Evolutionary conservation across 2,797 vertebrate genomes (phyloP), one percentile per base, ranked within the genome.

Genomic region (Lagorchestes hirsutus): DNA sequence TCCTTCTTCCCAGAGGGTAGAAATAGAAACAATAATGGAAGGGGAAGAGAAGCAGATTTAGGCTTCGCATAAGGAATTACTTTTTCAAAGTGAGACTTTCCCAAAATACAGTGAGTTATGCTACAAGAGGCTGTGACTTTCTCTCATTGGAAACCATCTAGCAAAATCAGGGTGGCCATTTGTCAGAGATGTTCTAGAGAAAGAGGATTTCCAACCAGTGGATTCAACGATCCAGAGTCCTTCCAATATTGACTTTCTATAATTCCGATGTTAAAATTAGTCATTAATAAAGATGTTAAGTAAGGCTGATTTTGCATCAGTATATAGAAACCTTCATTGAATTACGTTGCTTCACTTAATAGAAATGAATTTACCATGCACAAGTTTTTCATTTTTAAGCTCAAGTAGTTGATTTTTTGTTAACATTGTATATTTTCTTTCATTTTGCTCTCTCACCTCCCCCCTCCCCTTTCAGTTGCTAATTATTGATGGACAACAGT

Each of bases 401-500:
- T 97, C 52, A 96, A 92, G 87, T 62, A 46, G 93, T 16, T 93
- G 13, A 8, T n/a, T 94, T 97, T 97, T 96, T 95, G 93, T 97
- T 96, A 94, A 46, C 91, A 95, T 14, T 97, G 14, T 58, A 34
- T 94, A 93, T 97, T 96, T 95, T 62, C 95, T 59, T 92, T 94
- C 54, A 34, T 97, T 98, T 74, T 67, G 14, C 40, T 74, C 34
- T 67, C 34, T 67, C 5, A 16, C 34, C 16, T 74, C 34, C 34
- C 6, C 29, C 13, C 24, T 16, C 1, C 46, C 96, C 28, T 96
- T 90, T 95, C 95, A 99, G 99, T 97, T 99, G 98, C 99, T 99
- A 96, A 99, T 99, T 98, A 99, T 99, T 90, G 99, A 99, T 55
- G 99, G 99, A 94, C 99, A 99, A 98, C 99, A 99, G 98, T 98